Evolutionary conservation across 2,797 vertebrate species (phyloP), one percentile per base, ranked within the genome.

Genomic region (Lithobates sylvaticus): DNA sequence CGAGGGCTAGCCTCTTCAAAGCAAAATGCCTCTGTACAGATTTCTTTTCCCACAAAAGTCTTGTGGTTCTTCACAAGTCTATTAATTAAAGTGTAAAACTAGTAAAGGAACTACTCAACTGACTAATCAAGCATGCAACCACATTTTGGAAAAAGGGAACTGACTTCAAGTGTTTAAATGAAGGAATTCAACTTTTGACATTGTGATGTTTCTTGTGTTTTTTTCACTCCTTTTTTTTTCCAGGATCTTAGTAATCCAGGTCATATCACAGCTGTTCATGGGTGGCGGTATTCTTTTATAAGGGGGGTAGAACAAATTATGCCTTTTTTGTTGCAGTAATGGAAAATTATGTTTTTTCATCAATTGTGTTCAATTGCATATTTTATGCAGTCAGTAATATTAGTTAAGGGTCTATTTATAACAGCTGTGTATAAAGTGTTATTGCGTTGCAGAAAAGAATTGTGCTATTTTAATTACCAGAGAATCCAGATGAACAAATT

Each of bases 31-130:
- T 94, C 92, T 94, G 93, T 91, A 92, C 91, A 92, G 92, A 73
- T 86, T 95, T 93, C 76, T 74, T 87, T 90, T 92, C 89, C 92
- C 93, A 92, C 86, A 90, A 93, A 89, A 91, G 90, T 79, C 84
- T 92, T 94, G 92, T 90, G 93, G 91, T 92, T 92, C 91, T 91
- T 94, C 91, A 92, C 92, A 93, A 93, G 90, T 93, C 91, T 93
- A 93, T 93, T 94, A 93, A 93, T 95, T 94, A 94, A 91, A 93
- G 93, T 89, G 89, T 84, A 93, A 92, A 93, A 92, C 61, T 83
- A 90, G 89, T 91, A 90, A 91, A 79, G 88, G 89, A 89, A 90
- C 84, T 88, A 84, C 89, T 92, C 89, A 88, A 88, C 89, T 89
- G 89, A 89, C 84, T 83, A 90, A 89, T 90, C 91, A 91, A 88